Conservation (phyloP, 2,797 vertebrate genomes). For the Chrosomus eos region DNA sequence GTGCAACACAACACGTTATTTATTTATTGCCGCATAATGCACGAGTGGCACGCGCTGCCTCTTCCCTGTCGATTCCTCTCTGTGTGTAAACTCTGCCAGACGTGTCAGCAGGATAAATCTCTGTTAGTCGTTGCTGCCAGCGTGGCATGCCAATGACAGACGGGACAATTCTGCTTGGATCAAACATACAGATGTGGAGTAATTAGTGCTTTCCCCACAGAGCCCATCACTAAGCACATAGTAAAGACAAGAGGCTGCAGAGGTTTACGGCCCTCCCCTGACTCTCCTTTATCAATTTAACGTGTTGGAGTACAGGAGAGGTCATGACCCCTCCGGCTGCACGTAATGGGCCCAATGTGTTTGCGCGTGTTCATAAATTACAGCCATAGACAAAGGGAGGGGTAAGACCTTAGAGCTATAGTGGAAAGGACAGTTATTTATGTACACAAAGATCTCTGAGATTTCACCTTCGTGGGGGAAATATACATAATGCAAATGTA, state of each 20-base stretch:
- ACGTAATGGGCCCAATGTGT: conserved; percentile 88
- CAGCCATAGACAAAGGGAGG: conserved; percentile 69
- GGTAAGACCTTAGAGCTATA: conserved; percentile 76
- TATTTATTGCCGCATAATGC: conserved; percentile 57
- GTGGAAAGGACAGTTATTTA: conserved; percentile 71
- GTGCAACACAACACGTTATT: conserved; percentile 39
- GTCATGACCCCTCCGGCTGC: conserved; percentile 93
- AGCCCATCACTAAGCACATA: conserved; percentile 90
- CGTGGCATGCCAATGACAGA: conserved; percentile 95
- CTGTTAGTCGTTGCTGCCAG: conserved; percentile 91
- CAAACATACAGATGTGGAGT: conserved; percentile 99
- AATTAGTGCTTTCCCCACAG: conserved; percentile 99
- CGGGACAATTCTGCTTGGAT: conserved; percentile 98
- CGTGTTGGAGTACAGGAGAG: conserved; percentile 94
- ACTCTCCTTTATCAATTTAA: conserved; percentile 99
- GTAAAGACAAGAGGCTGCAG: conserved; percentile 96
- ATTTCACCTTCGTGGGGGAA: conserved; percentile 1
- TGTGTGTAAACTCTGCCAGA: conserved; percentile 88
- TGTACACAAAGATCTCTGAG: conserved; percentile 26
- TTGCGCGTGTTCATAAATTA: conserved; percentile 61
- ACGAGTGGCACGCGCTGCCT: conserved; percentile 70
- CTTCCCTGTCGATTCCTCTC: conserved; percentile 90
- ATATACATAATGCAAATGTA: not conserved
- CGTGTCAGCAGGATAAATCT: conserved; percentile 95
- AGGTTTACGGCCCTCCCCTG: conserved; percentile 82